phyloP scores from a whole-genome alignment of 2,113 vertebrate species.

The Burhinus bistriatus region DNA sequence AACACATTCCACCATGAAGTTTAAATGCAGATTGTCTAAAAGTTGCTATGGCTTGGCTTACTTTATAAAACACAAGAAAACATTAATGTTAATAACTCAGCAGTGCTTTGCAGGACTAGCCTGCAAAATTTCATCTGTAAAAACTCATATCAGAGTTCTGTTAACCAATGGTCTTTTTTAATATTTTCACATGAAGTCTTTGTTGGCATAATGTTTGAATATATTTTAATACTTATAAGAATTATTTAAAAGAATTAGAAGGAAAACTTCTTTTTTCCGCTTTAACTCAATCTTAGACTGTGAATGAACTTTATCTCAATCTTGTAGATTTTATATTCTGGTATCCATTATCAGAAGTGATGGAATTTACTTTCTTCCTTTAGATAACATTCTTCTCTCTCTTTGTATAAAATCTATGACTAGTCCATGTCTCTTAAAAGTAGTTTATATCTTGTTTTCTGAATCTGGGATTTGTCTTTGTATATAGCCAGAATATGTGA shows the following conservation, averaged over 20 bases:
- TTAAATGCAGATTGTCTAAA: not conserved
- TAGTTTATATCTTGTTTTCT: not conserved
- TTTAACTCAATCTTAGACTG: not conserved
- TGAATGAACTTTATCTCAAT: not conserved
- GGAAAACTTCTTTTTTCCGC: not conserved
- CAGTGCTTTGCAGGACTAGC: not conserved
- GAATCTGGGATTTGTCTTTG: not conserved
- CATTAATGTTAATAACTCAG: not conserved
- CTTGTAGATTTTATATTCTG: not conserved
- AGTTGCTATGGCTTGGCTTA: rapidly evolving
- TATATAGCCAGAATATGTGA: not conserved
- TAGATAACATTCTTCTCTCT: not conserved
- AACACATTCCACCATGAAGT: not conserved
- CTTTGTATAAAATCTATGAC: not conserved
- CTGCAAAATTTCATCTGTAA: not conserved
- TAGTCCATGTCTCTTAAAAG: not conserved
- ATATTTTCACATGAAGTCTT: not conserved
- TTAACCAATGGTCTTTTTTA: not conserved
- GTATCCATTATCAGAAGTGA: not conserved
- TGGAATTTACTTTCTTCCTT: not conserved
- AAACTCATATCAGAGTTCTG: not conserved
- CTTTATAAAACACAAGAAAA: not conserved
- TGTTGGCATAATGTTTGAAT: not conserved
- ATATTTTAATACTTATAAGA: not conserved
- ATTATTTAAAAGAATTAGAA: not conserved